Evolutionary conservation across 2,888 invertebrate genomes (phyloP).

Genomic region (Ichneumoninae sp.): DNA sequence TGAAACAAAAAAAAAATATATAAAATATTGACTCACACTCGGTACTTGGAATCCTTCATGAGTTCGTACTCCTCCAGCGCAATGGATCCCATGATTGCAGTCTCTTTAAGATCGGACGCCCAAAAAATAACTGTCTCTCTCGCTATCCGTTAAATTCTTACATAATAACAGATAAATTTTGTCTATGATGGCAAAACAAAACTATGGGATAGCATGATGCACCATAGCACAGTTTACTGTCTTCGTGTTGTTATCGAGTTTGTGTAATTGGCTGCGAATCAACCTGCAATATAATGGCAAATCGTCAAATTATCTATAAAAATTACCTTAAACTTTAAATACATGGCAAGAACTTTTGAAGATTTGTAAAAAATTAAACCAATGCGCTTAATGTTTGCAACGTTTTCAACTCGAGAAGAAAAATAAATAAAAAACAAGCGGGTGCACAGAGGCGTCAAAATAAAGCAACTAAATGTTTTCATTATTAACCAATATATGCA

Average conservation of each 20-base stretch:
- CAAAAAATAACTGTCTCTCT: background rate
- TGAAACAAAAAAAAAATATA: background rate
- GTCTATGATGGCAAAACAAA: background rate
- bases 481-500: slow-evolving; percentile 21
- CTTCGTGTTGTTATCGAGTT: background rate
- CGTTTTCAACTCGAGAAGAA: background rate
- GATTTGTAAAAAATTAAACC: background rate
- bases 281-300: background rate
- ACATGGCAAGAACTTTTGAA: too few species aligned
- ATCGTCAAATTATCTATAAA: background rate
- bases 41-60: slow-evolving; percentile 92
- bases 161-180: slow-evolving; percentile 29
- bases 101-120: background rate
- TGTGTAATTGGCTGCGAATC: background rate
- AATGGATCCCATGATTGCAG: slow-evolving; percentile 85
- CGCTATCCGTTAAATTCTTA: background rate
- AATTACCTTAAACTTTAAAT: background rate
- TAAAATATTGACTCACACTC: slow-evolving; percentile 86
- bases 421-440: background rate
- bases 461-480: slow-evolving; percentile 5
- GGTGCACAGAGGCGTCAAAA: background rate
- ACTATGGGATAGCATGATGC: background rate
- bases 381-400: background rate
- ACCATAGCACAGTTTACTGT: background rate
- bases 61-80: slow-evolving; percentile 92